Base-by-base conservation (phyloP, 1,140 invertebrate genomes). In the Anadara kagoshimensis region DNA sequence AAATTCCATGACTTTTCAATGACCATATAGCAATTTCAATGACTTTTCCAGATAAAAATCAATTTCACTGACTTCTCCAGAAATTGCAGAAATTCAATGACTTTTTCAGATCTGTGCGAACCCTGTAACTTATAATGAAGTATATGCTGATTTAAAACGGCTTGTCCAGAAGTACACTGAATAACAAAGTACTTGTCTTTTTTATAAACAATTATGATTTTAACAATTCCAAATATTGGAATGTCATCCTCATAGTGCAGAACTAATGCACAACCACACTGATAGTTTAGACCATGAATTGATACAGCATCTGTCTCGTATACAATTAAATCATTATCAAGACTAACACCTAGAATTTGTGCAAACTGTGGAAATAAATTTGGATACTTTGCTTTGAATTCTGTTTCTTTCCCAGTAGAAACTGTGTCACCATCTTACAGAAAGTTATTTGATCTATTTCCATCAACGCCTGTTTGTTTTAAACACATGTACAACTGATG, bases 171-270 rank as follows among this genome's bases (percentile, higher is more conserved):
- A n/a, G 14, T 59, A 43, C 18, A 41, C 12, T 59, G 36, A 43
- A 59, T 59, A 18, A 43, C 16, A 59, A 43, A 59, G 56, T 59
- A 20, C 18, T 59, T 41, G 29, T 59, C 57, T 43, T 59, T 59
- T 41, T 18, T 58, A 3, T 12, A 26, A 7, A 59, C 57, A 59
- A 59, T 0, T 5, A 59, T 59, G 57, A 41, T 12, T 29, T 59
- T 59, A 16, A 43, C 29, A 4, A 43, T 41, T 4, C 57, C 14
- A 41, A 59, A 59, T 59, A 59, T 8, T 8, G 57, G 57, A 0
- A 43, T 20, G 4, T 36, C n/a, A n/a, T n/a, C 8, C n/a, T 41
- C 29, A 58, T 36, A 58, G 10, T 41, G 26, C 4, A 58, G 57
- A 58, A 58, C 57, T 41, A 58, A 3, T 18, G 57, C 26, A 58